Evolutionary conservation across 1,140 invertebrate species (phyloP), one percentile per base, ranked within the genome.

Genomic region (Hormaphis cornu): DNA sequence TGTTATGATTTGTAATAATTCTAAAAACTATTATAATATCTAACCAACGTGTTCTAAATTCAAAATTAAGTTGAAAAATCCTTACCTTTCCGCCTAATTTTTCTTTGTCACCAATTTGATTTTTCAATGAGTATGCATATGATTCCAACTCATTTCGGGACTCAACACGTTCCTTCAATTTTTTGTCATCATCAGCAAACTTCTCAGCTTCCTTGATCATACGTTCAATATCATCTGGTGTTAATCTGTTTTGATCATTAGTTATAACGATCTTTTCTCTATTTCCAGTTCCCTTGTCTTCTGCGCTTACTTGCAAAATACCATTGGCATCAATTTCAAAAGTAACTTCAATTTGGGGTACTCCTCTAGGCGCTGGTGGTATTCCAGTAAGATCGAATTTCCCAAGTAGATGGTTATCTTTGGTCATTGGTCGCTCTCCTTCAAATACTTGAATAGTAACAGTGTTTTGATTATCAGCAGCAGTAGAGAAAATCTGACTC

Each of bases 281-380:
- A 81, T 96, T 98, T 69, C 96, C 96, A 69, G 96, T 98, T 35
- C 95, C 95, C 80, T 98, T 98, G 76, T 98, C 96, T 80, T 98
- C 96, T 24, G 96, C 97, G 22, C 69, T 72, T 56, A 79, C 79
- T 81, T 90, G 89, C 10, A 98, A 81, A 76, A 99, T 99, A 81
- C 96, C 96, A 77, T 99, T 98, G 44, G 95, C 96, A 76, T 99
- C 97, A 75, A 99, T 98, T 81, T 99, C 96, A 76, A 99, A 99
- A 0, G 95, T 98, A 2, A 99, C 95, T 81, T 98, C 94, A 77
- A 98, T 98, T 80, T 98, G 95, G n/a, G 96, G 95, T 46, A 99
- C 94, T 71, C 97, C 96, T 77, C 96, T 84, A 4, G 95, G 95
- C 52, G 96, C 95, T 42, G 95, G 95, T 72, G 97, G 96, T 73